Evolutionary conservation across 2,797 vertebrate species (phyloP).

Genomic region (Chloroceryle amazona): DNA sequence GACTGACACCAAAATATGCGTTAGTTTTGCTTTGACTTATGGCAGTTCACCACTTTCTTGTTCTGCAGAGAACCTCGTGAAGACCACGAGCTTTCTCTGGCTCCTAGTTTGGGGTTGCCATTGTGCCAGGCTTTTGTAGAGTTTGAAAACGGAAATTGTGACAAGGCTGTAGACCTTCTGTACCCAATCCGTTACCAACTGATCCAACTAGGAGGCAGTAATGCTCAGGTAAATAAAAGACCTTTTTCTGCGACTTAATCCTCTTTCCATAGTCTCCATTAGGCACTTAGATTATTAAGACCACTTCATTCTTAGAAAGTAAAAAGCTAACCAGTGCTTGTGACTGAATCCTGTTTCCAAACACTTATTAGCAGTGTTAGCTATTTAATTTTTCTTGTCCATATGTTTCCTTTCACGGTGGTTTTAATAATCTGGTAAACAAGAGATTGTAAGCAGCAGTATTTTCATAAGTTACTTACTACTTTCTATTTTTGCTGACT

Average conservation of each 20-base stretch:
- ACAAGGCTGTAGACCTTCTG: constrained; percentile 85
- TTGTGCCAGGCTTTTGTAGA: constrained; percentile 91
- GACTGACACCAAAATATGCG: background rate
- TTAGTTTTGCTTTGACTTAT: background rate
- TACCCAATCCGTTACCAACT: constrained; percentile 89
- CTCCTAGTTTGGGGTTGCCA: constrained; percentile 84
- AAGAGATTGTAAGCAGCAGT: background rate
- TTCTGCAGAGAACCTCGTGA: constrained; percentile 86
- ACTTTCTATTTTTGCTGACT: background rate
- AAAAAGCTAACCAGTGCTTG: background rate
- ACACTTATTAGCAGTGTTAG: background rate
- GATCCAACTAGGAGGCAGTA: constrained; percentile 89
- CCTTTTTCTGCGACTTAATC: background rate
- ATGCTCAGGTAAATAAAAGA: constrained; percentile 89
- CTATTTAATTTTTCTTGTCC: background rate
- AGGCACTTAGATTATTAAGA: background rate
- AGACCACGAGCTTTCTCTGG: constrained; percentile 86
- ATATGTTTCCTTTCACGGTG: background rate
- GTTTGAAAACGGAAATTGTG: constrained; percentile 87
- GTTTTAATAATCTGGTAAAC: background rate
- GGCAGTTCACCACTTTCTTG: background rate
- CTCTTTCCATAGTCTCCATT: background rate
- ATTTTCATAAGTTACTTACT: background rate
- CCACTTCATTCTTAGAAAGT: background rate
- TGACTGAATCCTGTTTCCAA: background rate